A percentile compares a stretch with the other conserved stretches of the same genome.
phyloP scores from a whole-genome alignment of 2,113 vertebrate species.

The Octodon degus region DNA sequence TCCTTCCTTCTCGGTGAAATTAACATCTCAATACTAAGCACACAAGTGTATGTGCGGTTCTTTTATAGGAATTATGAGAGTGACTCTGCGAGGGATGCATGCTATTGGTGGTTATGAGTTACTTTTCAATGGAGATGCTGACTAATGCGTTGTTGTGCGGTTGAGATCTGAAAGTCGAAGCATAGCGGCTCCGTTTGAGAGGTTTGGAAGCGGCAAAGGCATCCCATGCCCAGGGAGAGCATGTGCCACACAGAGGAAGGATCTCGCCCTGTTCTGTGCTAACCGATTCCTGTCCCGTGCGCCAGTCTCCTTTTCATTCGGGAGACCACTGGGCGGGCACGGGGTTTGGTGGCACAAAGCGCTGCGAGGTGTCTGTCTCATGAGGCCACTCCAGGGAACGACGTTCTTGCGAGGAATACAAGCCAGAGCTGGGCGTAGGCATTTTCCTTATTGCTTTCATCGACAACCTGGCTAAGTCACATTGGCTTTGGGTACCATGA shows the following conservation, averaged over 20 bases:
- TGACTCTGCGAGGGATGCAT: not conserved
- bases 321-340: slow-evolving; percentile 68
- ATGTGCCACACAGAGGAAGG: not conserved
- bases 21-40: not conserved
- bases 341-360: slow-evolving; percentile 67
- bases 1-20: not conserved
- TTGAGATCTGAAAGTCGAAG: not conserved
- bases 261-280: slow-evolving; percentile 50
- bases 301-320: slow-evolving; percentile 66
- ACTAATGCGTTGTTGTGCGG: not conserved
- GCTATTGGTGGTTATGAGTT: not conserved
- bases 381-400: slow-evolving; percentile 65
- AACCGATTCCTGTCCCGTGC: slow-evolving; percentile 56
- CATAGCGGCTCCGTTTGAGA: not conserved
- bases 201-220: not conserved
- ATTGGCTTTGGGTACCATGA: slow-evolving; percentile 74
- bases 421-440: slow-evolving; percentile 67
- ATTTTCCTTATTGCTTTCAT: slow-evolving; percentile 75
- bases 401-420: slow-evolving; percentile 70
- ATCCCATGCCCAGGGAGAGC: not conserved
- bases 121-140: not conserved
- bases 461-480: slow-evolving; percentile 77
- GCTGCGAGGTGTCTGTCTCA: slow-evolving; percentile 61
- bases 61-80: slow-evolving; percentile 2
- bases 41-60: not conserved